A percentile compares a stretch with the other conserved stretches of the same genome.
phyloP scores from a whole-genome alignment of 2,113 vertebrate species.

The Excalfactoria chinensis region DNA sequence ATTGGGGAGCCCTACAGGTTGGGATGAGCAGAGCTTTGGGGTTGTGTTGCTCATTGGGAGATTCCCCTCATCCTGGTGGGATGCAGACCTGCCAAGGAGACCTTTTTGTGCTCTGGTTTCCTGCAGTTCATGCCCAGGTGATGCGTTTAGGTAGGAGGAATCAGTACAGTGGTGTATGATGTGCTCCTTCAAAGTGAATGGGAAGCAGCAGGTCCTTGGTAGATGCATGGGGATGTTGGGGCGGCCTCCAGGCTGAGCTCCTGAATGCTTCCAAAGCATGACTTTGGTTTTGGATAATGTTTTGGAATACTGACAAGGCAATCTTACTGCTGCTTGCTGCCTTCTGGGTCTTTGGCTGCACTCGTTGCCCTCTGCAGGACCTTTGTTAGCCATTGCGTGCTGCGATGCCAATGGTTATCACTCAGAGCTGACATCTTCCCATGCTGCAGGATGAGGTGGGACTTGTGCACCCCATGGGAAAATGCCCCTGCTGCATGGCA shows the following conservation, averaged over 20 bases:
- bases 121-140: background rate
- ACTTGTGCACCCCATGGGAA: background rate
- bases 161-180: background rate
- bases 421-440: background rate
- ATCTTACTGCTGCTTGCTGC: background rate
- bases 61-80: background rate
- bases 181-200: background rate
- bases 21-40: background rate
- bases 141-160: background rate
- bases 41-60: background rate
- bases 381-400: background rate
- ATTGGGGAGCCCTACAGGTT: accelerated
- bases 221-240: background rate
- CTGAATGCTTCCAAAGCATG: accelerated
- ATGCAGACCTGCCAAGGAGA: background rate
- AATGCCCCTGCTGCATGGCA: background rate
- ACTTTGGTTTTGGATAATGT: background rate
- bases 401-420: background rate
- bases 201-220: background rate
- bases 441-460: background rate
- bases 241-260: background rate
- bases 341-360: background rate
- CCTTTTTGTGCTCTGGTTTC: background rate
- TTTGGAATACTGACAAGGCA: too few relatives aligned
- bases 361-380: background rate